A percentile compares a stretch with the other conserved stretches of the same genome.
Conservation (phyloP, 2,888 invertebrate genomes). For the Chrysina gloriosa region DNA sequence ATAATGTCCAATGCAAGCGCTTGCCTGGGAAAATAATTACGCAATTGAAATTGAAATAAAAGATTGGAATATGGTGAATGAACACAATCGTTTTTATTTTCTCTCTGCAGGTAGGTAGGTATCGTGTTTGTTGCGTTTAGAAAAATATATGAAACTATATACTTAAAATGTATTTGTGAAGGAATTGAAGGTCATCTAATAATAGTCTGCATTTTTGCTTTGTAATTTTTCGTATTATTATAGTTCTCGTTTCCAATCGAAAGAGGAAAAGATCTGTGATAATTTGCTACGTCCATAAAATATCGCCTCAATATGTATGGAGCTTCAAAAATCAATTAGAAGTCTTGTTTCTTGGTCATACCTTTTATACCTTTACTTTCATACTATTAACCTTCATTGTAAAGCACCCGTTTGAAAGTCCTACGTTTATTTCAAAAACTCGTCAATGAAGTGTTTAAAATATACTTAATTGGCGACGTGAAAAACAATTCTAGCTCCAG, state of each 20-base stretch:
- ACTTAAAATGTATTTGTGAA: not conserved
- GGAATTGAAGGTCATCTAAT: conserved; percentile 13
- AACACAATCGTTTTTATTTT: conserved; percentile 5
- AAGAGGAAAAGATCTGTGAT: too few species aligned
- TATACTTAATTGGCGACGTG: conserved; percentile 1
- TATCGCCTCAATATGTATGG: too few species aligned
- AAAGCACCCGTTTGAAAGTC: too few species aligned
- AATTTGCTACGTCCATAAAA: too few species aligned
- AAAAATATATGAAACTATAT: conserved; percentile 11
- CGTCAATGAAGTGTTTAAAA: conserved; percentile 5
- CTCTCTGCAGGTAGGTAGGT: not conserved
- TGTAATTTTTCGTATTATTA: too few species aligned
- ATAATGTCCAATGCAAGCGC: conserved; percentile 16
- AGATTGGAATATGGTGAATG: not conserved
- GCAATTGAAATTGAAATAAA: conserved; percentile 1
- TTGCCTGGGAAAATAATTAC: conserved; percentile 22
- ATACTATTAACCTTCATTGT: not conserved
- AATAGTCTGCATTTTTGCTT: too few species aligned
- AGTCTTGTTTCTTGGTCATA: too few species aligned
- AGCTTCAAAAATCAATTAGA: too few species aligned
- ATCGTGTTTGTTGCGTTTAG: conserved; percentile 20
- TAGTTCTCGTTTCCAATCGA: too few species aligned
- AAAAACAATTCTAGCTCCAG: conserved; percentile 20
- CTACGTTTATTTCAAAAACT: not conserved
- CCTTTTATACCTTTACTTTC: not conserved